Base-by-base conservation (phyloP, 1,140 invertebrate genomes). In the Bombus polaris region DNA sequence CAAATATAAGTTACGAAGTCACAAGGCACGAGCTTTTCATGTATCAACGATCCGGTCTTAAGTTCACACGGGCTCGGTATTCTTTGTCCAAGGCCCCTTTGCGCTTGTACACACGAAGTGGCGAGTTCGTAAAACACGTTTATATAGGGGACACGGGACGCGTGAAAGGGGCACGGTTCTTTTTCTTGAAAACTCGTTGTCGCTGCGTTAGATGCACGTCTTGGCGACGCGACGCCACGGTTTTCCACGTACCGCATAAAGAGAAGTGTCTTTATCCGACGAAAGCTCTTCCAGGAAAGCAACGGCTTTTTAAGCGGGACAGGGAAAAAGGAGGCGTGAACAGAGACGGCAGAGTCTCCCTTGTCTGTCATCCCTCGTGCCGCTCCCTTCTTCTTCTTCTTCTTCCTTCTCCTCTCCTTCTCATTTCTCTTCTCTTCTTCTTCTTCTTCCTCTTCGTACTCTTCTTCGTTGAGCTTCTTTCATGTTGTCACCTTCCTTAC, bases 181-280 rank as follows among this genome's bases (percentile, higher is more conserved):
- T 72, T 87, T 72, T 71, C 76, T 76, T 32, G 57, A 35, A 86
- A 86, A 88, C 62, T 73, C 59, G 68, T 85, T 80, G 83, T 66
- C 83, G 83, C n/a, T 35, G 25, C 70, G 78, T 74, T 73, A 57
- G 78, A 66, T 66, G 77, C 83, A 47, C 57, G 84, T 75, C 84
- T 76, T 57, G 65, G 32, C n/a, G 81, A 53, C 47, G 47, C 47
- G 47, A 53, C 47, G 47, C 47, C 18, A 71, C 85, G 78, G 70
- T 86, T 83, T 90, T 78, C 77, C 88, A 87, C 85, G 89, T 89
- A 75, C 81, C 88, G 88, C 85, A 84, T 90, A 90, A 90, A 90
- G 81, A 77, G 81, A 83, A 87, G 75, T 70, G 85, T 90, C 89
- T 87, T 90, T 85, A 89, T 87, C 85, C 85, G 68, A 37, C 59